Evolutionary conservation across 2,888 invertebrate genomes (phyloP).

Genomic region (Ophioninae sp.): DNA sequence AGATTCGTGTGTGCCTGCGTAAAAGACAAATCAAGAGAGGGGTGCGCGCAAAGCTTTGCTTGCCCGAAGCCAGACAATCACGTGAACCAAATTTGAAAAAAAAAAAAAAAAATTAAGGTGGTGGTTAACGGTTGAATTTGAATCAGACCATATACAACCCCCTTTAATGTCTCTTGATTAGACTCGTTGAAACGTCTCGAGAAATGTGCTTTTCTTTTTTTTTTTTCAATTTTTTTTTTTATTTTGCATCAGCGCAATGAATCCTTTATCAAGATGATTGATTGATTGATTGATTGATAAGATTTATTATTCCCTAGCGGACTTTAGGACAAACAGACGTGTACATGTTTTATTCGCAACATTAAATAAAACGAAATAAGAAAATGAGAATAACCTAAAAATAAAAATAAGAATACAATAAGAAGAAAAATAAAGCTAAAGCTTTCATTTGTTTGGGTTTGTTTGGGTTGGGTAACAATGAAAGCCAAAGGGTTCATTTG

Average conservation of each 20-base stretch:
- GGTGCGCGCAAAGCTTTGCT: slow-evolving; percentile 26
- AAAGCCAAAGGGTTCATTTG: too few species aligned
- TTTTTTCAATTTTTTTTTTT: neutral
- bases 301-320: too few species aligned
- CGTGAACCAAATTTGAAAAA: slow-evolving; percentile 45
- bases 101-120: slow-evolving; percentile 44
- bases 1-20: slow-evolving; percentile 47
- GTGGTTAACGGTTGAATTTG: slow-evolving; percentile 21
- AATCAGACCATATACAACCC: slow-evolving; percentile 26
- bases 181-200: neutral
- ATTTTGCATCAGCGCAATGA: neutral
- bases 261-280: neutral
- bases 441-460: too few species aligned
- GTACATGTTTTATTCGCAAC: too few species aligned
- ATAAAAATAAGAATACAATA: too few species aligned
- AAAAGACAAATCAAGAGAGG: slow-evolving; percentile 16
- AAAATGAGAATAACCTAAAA: too few species aligned
- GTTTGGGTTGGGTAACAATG: too few species aligned
- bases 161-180: slow-evolving; percentile 35
- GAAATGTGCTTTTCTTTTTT: neutral
- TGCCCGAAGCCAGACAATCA: slow-evolving; percentile 55
- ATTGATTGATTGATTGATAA: too few species aligned
- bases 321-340: too few species aligned
- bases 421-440: too few species aligned
- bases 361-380: too few species aligned